Evolutionary conservation across 2,113 vertebrate species (phyloP).

Genomic region (Pseudorectes ferrugineus): DNA sequence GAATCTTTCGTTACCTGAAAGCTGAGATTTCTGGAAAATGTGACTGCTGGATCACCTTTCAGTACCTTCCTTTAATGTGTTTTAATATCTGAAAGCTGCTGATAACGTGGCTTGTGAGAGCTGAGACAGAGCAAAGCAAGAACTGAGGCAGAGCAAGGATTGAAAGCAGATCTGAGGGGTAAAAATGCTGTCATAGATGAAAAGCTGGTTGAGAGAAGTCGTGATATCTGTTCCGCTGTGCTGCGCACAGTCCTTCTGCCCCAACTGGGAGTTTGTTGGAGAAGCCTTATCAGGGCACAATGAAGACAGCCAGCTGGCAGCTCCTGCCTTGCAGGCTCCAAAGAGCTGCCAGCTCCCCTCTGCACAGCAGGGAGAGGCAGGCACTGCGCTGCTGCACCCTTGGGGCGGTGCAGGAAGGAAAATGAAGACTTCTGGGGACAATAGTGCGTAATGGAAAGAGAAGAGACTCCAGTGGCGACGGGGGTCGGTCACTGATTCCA

Average conservation of each 20-base stretch:
- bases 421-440: neutral
- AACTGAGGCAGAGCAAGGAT: neutral
- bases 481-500: neutral
- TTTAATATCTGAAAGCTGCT: neutral
- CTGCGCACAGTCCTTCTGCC: neutral
- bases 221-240: neutral
- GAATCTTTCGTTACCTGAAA: neutral
- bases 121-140: neutral
- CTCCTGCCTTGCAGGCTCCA: neutral
- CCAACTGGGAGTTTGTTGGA: neutral
- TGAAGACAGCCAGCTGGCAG: neutral
- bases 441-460: rapidly evolving
- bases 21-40: neutral
- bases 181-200: neutral
- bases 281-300: neutral
- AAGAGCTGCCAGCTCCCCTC: neutral
- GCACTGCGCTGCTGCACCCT: neutral
- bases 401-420: neutral
- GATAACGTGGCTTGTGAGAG: rapidly evolving
- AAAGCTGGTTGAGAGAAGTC: neutral
- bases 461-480: rapidly evolving
- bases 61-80: neutral
- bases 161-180: neutral
- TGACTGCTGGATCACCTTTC: neutral
- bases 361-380: neutral